Base-by-base conservation (phyloP, 1,140 invertebrate genomes). In the Pararge aegeria region DNA sequence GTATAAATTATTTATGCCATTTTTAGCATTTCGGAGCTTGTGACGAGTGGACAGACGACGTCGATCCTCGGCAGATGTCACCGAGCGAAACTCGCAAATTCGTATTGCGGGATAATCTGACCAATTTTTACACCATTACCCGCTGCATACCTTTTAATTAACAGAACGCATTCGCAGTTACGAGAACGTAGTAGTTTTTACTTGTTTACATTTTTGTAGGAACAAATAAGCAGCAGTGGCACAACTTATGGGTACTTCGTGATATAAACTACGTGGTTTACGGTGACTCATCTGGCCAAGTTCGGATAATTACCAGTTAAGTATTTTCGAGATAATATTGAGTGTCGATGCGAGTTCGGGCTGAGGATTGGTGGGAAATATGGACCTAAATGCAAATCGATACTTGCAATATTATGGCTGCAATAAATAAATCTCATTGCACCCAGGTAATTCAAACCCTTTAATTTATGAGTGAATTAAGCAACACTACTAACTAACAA, bases 1-100 rank as follows among this genome's bases (percentile, higher is more conserved):
- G 75, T 88, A 88, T 88, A 88, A 82, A 88, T 88, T 88, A 88
- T 88, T 88, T 85, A 88, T 88, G 80, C 83, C 82, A 87, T 85
- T 87, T 87, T 88, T 85, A 88, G 83, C 85, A 86, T 86, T 88
- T 88, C 82, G 85, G 79, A 73, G 81, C 75, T 81, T 70, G 75
- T 75, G 70, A 67, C 66, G 60, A 63, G 68, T 65, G 68, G 71
- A 68, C 74, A 57, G 60, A 12, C 66, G 59, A 27, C 55, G 58
- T 37, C 66, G 66, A 56, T 59, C 63, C 57, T 60, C 63, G 64
- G 64, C 68, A 63, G 66, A 66, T 66, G 63, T 60, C 71, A 65
- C 59, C 40, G 30, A 46, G 52, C 61, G 29, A 30, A 53, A 53
- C 37, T 21, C 40, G 50, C 38, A 40, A 34, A 44, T 29, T 29